Evolutionary conservation across 2,113 vertebrate species (phyloP), one percentile per base, ranked within the genome.

Genomic region (Neodon shergylaensis): DNA sequence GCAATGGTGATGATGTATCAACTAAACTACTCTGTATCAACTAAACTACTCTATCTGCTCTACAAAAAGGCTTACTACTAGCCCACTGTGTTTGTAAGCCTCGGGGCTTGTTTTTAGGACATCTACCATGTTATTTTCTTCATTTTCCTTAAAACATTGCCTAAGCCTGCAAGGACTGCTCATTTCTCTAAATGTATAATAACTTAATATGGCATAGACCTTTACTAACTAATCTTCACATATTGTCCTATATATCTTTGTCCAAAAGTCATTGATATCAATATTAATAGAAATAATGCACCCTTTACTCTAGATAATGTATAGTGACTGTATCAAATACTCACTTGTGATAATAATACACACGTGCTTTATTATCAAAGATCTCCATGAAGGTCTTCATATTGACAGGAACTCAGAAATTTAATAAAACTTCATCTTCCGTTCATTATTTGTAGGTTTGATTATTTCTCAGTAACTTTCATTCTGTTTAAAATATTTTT

Each of bases 131-230:
- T 87, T 16, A 6, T 39, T 0, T 0, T 22, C 28, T 49, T 84
- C 36, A 44, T n/a, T 54, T 52, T 74, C 65, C n/a, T 26, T 33
- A 16, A 81, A 91, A 47, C 11, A 68, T 74, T 70, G 42, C 17
- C 22, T 88, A 65, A 65, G 1, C 58, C 1, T 36, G 7, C 31
- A 54, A 73, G 24, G 16, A 63, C 16, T 39, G 5, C 84, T 74
- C 63, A 19, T 93, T 92, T 95, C 26, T 44, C 33, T 68, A 78
- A 87, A 95, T 77, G 19, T 1, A 72, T n/a, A 90, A 58, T 77
- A 26, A 14, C n/a, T 85, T 90, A 17, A 26, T 58, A 11, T 9
- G 82, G 24, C 28, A 84, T 89, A 33, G 77, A 17, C 1, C 6
- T 70, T 13, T 47, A 78, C 33, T 63, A 88, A 74, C n/a, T 68